Evolutionary conservation across 2,888 invertebrate species (phyloP), one percentile per base, ranked within the genome.

Genomic region (Athalia cordata): DNA sequence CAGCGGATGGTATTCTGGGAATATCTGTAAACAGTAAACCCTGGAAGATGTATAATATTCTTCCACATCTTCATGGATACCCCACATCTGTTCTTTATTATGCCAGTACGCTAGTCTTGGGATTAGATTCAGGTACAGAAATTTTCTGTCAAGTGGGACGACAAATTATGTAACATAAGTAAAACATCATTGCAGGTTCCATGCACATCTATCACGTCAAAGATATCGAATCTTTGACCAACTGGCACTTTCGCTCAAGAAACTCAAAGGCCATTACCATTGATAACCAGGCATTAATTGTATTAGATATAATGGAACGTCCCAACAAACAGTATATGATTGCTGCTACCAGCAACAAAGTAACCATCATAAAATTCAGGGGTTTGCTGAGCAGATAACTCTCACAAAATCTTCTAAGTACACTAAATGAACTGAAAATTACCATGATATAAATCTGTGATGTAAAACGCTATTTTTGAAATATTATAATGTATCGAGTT

Each of bases 1-100:
- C 65, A 88, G 88, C 83, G 50, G 77, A 78, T 50, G 87, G 88
- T n/a, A 79, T 82, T 50, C 64, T 88, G 50, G 86, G 87, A n/a
- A 81, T 87, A 76, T 85, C 85, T 57, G 72, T 85, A 3, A 49
- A 81, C 45, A 81, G 77, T 52, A 78, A 70, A 68, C 13, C 83
- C 11, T 88, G 87, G 87, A 80, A 81, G 76, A 76, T 84, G 5
- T 83, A 86, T 67, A 81, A 86, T 77, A 70, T 85, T 45, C 83
- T 83, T 75, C 78, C 82, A 7, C 78, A 80, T 49, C 81, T 87
- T 49, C 77, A 81, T 13, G 84, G 83, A 9, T 65, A 49, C 45
- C 85, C 86, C 3, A 85, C 86, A 11, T 79, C 84, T 4, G 79
- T 88, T 66, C 79, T 85, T 62, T 82, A 85, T 72, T 84, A 85